Evolutionary conservation across 2,888 invertebrate genomes (phyloP).

Genomic region (Scaptomyza flava): DNA sequence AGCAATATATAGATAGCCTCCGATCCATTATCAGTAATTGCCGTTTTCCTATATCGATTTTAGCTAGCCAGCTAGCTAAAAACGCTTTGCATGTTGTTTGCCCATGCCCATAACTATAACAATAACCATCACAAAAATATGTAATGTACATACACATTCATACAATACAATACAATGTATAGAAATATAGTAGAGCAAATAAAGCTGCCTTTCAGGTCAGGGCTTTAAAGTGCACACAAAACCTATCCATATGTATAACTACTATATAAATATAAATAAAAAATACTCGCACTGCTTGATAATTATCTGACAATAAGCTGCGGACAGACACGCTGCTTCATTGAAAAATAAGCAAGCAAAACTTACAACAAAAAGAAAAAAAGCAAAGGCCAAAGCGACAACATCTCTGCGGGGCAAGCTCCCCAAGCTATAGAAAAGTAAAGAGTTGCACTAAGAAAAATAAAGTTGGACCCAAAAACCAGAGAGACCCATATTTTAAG

Average conservation of each 20-base stretch:
- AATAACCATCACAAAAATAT: conserved; percentile 15
- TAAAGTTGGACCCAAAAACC: too few relatives aligned
- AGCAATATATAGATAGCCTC: conserved; percentile 19
- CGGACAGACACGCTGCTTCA: conserved; percentile 32
- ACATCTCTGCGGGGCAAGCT: conserved; percentile 23
- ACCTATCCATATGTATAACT: neutral
- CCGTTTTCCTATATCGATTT: conserved; percentile 75
- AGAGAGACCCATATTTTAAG: too few relatives aligned
- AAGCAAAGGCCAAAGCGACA: conserved; percentile 35
- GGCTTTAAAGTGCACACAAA: conserved; percentile 57
- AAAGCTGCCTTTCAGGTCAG: conserved; percentile 70
- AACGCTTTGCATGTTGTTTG: conserved; percentile 64
- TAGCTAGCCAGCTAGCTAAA: conserved; percentile 41
- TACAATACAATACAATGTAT: neutral
- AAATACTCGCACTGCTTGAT: conserved; percentile 57
- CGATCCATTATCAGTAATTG: conserved; percentile 70
- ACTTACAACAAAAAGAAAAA: conserved; percentile 18
- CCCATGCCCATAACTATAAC: conserved; percentile 34
- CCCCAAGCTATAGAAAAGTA: conserved; percentile 33
- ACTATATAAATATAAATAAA: conserved; percentile 22
- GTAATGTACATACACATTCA: conserved; percentile 9
- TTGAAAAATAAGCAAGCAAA: conserved; percentile 40
- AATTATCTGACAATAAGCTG: conserved; percentile 76
- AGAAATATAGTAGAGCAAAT: conserved; percentile 50
- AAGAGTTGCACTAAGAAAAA: conserved; percentile 7